Conservation (phyloP, 2,113 vertebrate genomes). For the Laticauda colubrina region DNA sequence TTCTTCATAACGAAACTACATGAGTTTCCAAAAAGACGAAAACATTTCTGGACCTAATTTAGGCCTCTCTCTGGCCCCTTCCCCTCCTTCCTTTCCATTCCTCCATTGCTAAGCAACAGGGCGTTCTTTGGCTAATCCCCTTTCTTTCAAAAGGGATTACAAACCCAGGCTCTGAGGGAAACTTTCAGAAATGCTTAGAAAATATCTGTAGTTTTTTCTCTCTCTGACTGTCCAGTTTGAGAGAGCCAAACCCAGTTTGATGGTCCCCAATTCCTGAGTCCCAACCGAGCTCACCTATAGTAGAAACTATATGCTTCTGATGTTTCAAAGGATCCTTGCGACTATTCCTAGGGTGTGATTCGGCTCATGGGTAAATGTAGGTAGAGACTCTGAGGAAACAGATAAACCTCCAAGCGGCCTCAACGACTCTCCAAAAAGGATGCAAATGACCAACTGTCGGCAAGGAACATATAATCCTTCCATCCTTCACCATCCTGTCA, state of each 20-base stretch:
- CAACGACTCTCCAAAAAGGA: no score
- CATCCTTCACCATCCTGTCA: no score
- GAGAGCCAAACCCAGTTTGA: not conserved
- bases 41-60: not conserved
- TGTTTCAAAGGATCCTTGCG: not conserved
- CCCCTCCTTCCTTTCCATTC: not conserved
- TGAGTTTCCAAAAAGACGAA: constrained; percentile 36
- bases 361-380: no score
- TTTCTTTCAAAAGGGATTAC: not conserved
- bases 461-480: no score
- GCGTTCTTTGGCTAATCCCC: not conserved
- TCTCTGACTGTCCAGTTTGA: not conserved
- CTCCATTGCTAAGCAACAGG: not conserved
- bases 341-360: not conserved
- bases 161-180: not conserved
- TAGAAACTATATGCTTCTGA: not conserved
- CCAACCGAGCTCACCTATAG: accelerated
- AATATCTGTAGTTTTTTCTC: not conserved
- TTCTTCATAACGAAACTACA: constrained; percentile 24
- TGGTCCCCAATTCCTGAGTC: not conserved
- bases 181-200: not conserved
- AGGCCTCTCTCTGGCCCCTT: not conserved
- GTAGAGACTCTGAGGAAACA: no score
- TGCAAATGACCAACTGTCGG: no score
- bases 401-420: no score